phyloP scores from a whole-genome alignment of 2,797 vertebrate species.

The Bryconaethiops microstoma region DNA sequence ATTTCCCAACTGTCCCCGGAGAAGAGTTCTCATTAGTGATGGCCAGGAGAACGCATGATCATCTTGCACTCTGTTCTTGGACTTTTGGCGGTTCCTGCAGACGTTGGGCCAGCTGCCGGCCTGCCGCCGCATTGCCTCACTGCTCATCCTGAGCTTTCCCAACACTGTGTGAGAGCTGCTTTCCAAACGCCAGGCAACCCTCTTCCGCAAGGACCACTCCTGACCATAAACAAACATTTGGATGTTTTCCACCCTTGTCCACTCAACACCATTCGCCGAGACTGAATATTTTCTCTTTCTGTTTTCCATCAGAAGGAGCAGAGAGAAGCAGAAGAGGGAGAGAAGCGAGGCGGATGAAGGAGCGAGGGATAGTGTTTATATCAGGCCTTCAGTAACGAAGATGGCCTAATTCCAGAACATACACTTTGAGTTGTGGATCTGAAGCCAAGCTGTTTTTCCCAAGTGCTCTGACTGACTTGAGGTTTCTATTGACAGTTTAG shows the following conservation, averaged over 20 bases:
- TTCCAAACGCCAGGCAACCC: conserved; percentile 6
- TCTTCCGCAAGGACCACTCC: conserved; percentile 53
- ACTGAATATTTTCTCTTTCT: conserved; percentile 53
- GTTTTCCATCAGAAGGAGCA: conserved; percentile 54
- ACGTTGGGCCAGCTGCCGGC: conserved; percentile 24
- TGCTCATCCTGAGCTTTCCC: conserved; percentile 41
- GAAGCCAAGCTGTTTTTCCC: background rate
- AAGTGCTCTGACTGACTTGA: background rate
- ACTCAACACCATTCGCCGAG: conserved; percentile 42
- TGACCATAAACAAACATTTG: conserved; percentile 66
- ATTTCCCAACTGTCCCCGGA: conserved; percentile 28
- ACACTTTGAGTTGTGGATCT: background rate
- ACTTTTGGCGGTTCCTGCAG: conserved; percentile 20
- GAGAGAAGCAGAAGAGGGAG: conserved; percentile 19
- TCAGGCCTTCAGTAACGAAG: conserved; percentile 24
- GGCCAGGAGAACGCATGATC: conserved; percentile 12
- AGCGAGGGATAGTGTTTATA: conserved; percentile 28
- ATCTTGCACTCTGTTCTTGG: conserved; percentile 26
- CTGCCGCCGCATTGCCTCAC: conserved; percentile 29
- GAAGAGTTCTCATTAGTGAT: conserved; percentile 19
- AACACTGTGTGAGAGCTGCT: conserved; percentile 25
- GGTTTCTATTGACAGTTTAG: background rate
- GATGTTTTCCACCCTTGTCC: conserved; percentile 35
- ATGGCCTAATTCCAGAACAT: conserved; percentile 22
- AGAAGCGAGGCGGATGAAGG: conserved; percentile 35